Conservation (phyloP, 2,797 vertebrate species). For the Balearica regulorum region DNA sequence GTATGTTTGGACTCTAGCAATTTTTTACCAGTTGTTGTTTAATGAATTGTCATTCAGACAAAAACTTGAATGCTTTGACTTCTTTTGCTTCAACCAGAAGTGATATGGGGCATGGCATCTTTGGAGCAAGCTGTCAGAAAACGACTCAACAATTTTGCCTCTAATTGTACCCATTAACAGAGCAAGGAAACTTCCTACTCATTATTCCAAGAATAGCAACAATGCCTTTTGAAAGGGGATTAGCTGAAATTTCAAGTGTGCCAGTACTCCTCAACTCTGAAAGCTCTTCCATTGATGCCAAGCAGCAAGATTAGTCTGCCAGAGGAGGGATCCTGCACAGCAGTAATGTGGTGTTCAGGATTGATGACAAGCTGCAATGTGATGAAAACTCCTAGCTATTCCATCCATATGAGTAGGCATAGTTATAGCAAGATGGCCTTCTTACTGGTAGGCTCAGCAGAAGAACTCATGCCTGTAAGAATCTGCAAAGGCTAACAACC, state of each 20-base stretch:
- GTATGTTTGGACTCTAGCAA: neutral
- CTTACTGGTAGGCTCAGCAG: neutral
- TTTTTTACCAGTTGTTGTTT: neutral
- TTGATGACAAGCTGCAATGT: neutral
- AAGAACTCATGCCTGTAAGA: neutral
- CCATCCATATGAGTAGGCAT: neutral
- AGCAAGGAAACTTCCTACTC: constrained; percentile 39
- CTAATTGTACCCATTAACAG: constrained; percentile 14
- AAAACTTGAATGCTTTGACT: neutral
- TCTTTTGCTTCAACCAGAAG: neutral
- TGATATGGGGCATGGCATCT: neutral
- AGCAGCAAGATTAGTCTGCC: constrained; percentile 5
- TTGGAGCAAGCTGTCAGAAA: constrained; percentile 16
- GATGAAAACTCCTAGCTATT: neutral
- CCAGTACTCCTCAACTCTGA: constrained; percentile 26
- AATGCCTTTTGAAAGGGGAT: constrained; percentile 35
- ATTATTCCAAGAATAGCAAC: constrained; percentile 43
- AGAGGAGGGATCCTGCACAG: neutral
- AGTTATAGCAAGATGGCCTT: neutral
- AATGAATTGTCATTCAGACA: neutral
- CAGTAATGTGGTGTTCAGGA: neutral
- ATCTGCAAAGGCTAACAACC: neutral
- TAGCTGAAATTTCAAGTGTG: constrained; percentile 32
- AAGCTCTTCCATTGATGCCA: neutral
- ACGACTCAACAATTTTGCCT: neutral